Evolutionary conservation across 2,797 vertebrate species (phyloP).

Genomic region (Sorex maritimensis): DNA sequence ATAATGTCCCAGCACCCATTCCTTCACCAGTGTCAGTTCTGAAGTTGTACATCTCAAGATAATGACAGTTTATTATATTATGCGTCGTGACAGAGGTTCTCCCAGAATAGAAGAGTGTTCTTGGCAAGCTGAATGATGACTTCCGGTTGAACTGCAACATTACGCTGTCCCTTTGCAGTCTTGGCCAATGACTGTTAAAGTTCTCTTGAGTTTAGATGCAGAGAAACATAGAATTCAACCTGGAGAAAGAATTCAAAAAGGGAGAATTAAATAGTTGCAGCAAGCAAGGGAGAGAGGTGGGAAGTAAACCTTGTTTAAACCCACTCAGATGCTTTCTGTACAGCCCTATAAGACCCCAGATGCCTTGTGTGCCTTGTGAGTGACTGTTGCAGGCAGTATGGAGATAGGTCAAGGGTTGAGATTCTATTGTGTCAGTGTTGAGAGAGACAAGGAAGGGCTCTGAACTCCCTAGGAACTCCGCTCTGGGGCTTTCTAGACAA

Average conservation of each 20-base stretch:
- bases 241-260: neutral
- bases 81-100: neutral
- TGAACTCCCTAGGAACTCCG: neutral
- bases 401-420: too few species aligned
- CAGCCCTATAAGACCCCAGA: neutral
- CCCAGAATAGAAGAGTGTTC: neutral
- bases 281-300: rapidly evolving
- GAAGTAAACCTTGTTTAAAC: neutral
- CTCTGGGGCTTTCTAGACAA: neutral
- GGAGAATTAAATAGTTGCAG: neutral
- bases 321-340: neutral
- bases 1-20: too few species aligned
- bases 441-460: neutral
- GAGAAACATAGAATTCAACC: neutral
- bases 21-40: too few species aligned
- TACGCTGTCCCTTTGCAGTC: neutral
- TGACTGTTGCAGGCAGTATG: neutral
- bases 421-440: neutral
- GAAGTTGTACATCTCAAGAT: neutral
- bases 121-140: neutral
- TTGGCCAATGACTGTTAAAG: neutral
- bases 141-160: neutral
- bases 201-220: neutral
- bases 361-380: neutral
- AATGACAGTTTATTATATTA: neutral